Evolutionary conservation across 2,888 invertebrate species (phyloP).

Genomic region (Venusia cambrica): DNA sequence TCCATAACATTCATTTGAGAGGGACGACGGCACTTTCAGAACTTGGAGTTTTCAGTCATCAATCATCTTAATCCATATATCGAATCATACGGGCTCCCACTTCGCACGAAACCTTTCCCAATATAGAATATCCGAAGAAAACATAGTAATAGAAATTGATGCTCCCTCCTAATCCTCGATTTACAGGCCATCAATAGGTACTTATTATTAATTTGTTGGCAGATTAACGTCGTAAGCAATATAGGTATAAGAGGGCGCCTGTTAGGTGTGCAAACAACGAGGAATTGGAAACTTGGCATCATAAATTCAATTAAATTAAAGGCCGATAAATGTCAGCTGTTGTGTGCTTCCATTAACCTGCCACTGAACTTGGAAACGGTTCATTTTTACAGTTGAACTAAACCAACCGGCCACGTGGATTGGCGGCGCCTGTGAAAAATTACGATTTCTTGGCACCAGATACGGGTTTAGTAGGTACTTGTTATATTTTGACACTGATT

Average conservation of each 20-base stretch:
- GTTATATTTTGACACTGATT: conserved; percentile 27
- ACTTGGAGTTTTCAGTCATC: conserved; percentile 33
- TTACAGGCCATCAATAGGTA: conserved; percentile 35
- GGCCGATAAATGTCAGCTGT: conserved; percentile 44
- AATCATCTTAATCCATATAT: conserved; percentile 41
- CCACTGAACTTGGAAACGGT: conserved; percentile 28
- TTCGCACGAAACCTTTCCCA: conserved; percentile 27
- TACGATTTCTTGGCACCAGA: conserved; percentile 27
- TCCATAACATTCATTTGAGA: conserved; percentile 15
- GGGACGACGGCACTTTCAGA: conserved; percentile 24
- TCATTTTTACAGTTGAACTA: conserved; percentile 32
- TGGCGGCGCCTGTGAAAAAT: conserved; percentile 33
- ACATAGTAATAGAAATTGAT: conserved; percentile 29
- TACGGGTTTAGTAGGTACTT: conserved; percentile 18
- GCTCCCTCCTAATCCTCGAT: conserved; percentile 35
- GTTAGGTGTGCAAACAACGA: conserved; percentile 21
- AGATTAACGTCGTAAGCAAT: conserved; percentile 33
- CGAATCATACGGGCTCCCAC: conserved; percentile 28
- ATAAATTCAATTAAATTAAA: conserved; percentile 49
- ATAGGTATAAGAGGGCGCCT: conserved; percentile 32
- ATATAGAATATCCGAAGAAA: conserved; percentile 37
- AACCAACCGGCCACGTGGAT: conserved; percentile 21
- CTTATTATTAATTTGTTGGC: conserved; percentile 34
- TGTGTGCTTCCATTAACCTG: conserved; percentile 43
- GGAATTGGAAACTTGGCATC: conserved; percentile 33